These are phyloP conservation scores for Eristalis pertinax DNA, from an alignment of 2,888 invertebrate species.

Conservation along the genomic window DNA sequence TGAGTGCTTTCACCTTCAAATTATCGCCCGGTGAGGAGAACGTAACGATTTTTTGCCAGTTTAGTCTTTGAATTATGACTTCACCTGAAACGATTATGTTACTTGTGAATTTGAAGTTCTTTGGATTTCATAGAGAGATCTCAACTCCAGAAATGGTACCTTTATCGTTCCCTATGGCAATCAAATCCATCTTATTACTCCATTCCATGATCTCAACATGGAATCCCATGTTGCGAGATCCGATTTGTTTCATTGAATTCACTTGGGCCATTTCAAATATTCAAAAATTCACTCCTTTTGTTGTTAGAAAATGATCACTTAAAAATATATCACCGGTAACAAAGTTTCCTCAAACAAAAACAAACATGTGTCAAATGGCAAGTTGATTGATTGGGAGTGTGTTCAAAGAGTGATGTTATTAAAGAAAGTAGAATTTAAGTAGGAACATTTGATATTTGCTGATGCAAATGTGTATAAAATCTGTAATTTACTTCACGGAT, in stretches of 20 bases:
- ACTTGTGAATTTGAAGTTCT: background rate
- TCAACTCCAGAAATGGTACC: slow-evolving; percentile 82
- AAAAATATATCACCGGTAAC: background rate
- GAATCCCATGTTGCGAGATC: slow-evolving; percentile 79
- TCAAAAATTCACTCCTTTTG: background rate
- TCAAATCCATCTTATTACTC: slow-evolving; percentile 96
- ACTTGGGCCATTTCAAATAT: slow-evolving; percentile 77
- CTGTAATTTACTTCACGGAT: too few species aligned
- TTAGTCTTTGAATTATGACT: slow-evolving; percentile 92
- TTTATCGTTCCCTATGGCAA: slow-evolving; percentile 93
- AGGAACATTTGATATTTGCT: too few species aligned
- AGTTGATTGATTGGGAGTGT: too few species aligned
- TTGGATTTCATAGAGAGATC: background rate
- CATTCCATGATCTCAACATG: slow-evolving; percentile 92
- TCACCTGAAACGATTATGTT: slow-evolving; percentile 84
- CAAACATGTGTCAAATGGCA: background rate
- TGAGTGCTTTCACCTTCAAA: slow-evolving; percentile 88
- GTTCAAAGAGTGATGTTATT: too few species aligned
- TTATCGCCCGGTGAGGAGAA: slow-evolving; percentile 90
- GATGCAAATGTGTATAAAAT: too few species aligned
- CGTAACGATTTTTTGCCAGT: slow-evolving; percentile 96
- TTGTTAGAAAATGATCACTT: background rate
- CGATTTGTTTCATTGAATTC: slow-evolving; percentile 80
- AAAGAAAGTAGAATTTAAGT: too few species aligned
- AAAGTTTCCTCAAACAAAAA: background rate